Conservation (phyloP, 2,797 vertebrate genomes). For the Chloroceryle inda region DNA sequence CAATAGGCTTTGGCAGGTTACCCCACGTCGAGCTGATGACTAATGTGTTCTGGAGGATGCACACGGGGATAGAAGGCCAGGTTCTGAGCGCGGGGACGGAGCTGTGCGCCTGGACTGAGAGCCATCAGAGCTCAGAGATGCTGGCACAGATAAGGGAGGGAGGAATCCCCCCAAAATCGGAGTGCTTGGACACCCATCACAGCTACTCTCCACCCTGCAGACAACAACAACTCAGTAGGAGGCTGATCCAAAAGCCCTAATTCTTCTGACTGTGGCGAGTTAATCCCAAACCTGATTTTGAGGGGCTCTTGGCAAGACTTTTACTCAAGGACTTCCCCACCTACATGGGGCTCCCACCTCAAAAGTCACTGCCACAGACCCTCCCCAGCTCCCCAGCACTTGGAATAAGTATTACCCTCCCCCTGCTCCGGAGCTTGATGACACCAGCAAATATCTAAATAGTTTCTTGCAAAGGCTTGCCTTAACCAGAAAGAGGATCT, state of each 20-base stretch:
- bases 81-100: neutral
- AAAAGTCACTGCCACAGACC: neutral
- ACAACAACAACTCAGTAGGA: neutral
- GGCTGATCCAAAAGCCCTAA: neutral
- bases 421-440: neutral
- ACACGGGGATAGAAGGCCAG: accelerated
- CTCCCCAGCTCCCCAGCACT: neutral
- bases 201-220: too few relatives aligned
- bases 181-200: accelerated
- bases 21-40: accelerated
- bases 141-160: neutral
- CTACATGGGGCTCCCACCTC: neutral
- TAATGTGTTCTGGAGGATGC: neutral
- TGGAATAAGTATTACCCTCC: neutral
- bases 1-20: neutral
- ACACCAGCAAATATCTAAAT: neutral
- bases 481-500: conserved; percentile 5
- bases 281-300: neutral
- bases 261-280: neutral
- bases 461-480: conserved; percentile 27
- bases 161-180: accelerated
- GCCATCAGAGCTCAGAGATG: neutral
- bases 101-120: neutral
- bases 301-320: neutral
- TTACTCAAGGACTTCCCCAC: neutral